phyloP scores from a whole-genome alignment of 2,888 invertebrate genomes.

The Eucriotettix oculatus region DNA sequence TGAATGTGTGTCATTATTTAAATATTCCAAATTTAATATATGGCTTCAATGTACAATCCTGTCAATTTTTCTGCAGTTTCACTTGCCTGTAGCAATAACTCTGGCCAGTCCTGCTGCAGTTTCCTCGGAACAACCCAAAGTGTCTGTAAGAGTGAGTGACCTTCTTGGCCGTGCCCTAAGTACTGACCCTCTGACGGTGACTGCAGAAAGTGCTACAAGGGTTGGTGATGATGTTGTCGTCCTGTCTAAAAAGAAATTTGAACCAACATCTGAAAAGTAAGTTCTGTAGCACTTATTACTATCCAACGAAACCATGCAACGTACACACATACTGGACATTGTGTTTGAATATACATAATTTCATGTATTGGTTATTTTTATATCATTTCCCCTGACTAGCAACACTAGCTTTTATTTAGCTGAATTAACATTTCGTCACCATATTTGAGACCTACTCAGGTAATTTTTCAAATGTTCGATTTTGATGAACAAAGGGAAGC shows the following conservation, averaged over 20 bases:
- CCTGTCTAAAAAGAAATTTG: conserved; percentile 40
- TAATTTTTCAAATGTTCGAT: too few relatives aligned
- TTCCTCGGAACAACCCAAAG: conserved; percentile 51
- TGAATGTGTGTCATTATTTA: neutral
- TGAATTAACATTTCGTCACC: too few relatives aligned
- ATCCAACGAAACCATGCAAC: too few relatives aligned
- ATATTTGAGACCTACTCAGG: too few relatives aligned
- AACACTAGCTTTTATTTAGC: neutral
- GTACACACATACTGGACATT: too few relatives aligned
- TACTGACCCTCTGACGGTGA: conserved; percentile 39
- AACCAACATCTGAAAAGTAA: conserved; percentile 26
- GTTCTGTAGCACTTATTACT: conserved; percentile 2
- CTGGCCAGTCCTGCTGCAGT: conserved; percentile 64
- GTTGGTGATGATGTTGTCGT: conserved; percentile 58
- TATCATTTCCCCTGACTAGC: too few relatives aligned
- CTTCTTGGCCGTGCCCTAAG: conserved; percentile 55
- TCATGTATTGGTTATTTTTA: too few relatives aligned
- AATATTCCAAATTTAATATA: neutral
- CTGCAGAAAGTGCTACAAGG: conserved; percentile 60
- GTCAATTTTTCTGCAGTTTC: conserved; percentile 28
- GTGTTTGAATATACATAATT: too few relatives aligned
- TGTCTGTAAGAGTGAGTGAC: conserved; percentile 56
- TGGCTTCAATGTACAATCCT: too few relatives aligned
- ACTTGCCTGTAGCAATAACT: conserved; percentile 71
- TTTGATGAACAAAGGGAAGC: too few relatives aligned